A percentile compares a stretch with the other conserved stretches of the same genome.
phyloP scores from a whole-genome alignment of 37 sponge, comb jelly and placozoan species.

The Sycon ciliatum region DNA sequence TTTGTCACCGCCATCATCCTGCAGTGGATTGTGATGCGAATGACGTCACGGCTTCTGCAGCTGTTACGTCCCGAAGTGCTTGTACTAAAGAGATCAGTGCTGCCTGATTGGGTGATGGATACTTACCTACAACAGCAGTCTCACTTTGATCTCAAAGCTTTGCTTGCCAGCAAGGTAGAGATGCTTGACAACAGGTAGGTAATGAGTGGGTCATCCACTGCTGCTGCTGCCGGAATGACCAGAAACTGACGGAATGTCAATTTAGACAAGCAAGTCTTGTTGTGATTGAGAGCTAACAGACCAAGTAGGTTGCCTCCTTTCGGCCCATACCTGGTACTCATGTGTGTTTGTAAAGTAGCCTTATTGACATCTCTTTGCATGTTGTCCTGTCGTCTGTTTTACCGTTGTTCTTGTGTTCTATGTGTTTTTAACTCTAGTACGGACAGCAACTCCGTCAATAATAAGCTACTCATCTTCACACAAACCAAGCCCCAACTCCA shows the following conservation, averaged over 20 bases:
- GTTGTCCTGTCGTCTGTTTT: no score
- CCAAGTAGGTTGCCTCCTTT: no score
- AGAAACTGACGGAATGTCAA: no score
- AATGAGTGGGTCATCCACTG: not conserved
- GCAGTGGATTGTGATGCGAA: slow-evolving; percentile 28
- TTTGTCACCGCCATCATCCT: no score
- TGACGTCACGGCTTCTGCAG: slow-evolving; percentile 54
- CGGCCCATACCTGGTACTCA: no score
- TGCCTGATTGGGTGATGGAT: slow-evolving; percentile 47
- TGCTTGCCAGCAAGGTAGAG: slow-evolving; percentile 27
- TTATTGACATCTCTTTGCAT: no score
- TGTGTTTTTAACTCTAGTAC: no score
- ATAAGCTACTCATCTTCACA: slow-evolving; percentile 62
- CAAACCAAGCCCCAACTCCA: slow-evolving; percentile 58
- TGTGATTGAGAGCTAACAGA: no score
- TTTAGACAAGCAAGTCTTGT: no score
- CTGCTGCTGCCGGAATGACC: not conserved
- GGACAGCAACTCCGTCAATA: no score
- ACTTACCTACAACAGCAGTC: slow-evolving; percentile 62
- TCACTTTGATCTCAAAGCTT: slow-evolving; percentile 67
- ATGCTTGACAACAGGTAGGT: slow-evolving; percentile 12
- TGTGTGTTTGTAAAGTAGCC: no score
- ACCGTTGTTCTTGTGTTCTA: no score
- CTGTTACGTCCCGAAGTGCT: slow-evolving; percentile 66
- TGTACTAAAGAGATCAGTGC: slow-evolving; percentile 30